Conservation (phyloP, 2,888 invertebrate species). For the Seladonia tumulorum region DNA sequence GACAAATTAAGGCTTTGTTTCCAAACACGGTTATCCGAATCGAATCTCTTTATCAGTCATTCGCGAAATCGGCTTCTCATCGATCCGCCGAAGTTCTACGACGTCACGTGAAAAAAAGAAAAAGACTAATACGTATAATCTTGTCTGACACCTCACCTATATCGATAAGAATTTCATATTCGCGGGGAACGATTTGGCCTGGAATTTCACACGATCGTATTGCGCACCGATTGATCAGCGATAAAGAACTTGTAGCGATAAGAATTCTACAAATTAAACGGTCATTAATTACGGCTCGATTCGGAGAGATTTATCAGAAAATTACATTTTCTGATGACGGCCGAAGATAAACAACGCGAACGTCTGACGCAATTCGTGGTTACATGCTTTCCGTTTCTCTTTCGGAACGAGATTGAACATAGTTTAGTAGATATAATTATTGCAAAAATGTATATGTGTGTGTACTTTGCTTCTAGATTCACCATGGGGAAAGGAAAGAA, state of each 20-base stretch:
- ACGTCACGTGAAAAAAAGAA: background rate
- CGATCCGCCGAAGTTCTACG: background rate
- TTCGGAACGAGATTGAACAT: too few relatives aligned
- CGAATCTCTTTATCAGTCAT: background rate
- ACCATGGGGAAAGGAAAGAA: constrained; percentile 69
- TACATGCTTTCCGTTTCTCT: too few relatives aligned
- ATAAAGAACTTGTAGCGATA: constrained; percentile 3
- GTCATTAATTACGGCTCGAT: background rate
- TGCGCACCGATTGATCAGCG: background rate
- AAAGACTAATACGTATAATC: background rate
- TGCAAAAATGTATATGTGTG: too few relatives aligned
- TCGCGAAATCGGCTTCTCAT: background rate
- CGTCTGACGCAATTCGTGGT: background rate
- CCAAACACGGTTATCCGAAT: constrained; percentile 8
- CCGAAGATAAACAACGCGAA: background rate
- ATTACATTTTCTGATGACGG: background rate
- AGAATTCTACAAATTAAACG: background rate
- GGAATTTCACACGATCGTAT: background rate
- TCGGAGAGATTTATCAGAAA: background rate
- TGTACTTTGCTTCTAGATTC: constrained; percentile 35
- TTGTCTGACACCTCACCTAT: background rate
- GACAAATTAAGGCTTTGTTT: background rate
- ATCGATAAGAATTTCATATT: constrained; percentile 14
- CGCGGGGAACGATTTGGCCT: background rate
- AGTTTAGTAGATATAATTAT: too few relatives aligned